Conservation (phyloP, 2,797 vertebrate genomes). For the Thamnophis elegans region DNA sequence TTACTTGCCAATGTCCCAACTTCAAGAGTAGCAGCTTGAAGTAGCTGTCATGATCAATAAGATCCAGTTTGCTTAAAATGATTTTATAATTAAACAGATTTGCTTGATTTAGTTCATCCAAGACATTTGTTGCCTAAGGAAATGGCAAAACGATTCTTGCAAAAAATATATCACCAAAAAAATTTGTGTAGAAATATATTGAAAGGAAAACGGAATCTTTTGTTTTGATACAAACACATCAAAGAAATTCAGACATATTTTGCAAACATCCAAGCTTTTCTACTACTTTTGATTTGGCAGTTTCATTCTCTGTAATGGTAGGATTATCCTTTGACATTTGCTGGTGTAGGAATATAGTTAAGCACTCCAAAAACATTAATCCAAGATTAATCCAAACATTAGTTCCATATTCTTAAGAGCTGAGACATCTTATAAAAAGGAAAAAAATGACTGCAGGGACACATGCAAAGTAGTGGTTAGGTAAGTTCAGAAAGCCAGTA, state of each 20-base stretch:
- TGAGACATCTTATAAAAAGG: neutral
- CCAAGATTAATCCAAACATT: neutral
- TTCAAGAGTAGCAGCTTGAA: neutral
- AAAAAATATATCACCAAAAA: neutral
- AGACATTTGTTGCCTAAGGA: neutral
- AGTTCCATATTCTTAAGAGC: neutral
- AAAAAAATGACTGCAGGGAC: neutral
- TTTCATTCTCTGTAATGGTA: neutral
- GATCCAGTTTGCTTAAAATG: neutral
- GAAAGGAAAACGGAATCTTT: no score
- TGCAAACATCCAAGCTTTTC: neutral
- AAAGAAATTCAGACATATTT: neutral
- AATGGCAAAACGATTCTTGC: neutral
- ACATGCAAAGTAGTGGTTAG: neutral
- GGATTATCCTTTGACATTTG: neutral
- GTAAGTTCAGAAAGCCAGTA: neutral
- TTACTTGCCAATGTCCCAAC: constrained; percentile 16
- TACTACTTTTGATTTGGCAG: neutral
- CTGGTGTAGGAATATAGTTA: neutral
- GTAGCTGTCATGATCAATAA: neutral
- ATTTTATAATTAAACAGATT: constrained; percentile 4
- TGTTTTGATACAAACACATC: neutral
- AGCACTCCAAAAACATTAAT: neutral
- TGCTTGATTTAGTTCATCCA: neutral
- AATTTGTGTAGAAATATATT: neutral